Evolutionary conservation across 2,888 invertebrate genomes (phyloP), one percentile per base, ranked within the genome.

Genomic region (Drosophila monieri): DNA sequence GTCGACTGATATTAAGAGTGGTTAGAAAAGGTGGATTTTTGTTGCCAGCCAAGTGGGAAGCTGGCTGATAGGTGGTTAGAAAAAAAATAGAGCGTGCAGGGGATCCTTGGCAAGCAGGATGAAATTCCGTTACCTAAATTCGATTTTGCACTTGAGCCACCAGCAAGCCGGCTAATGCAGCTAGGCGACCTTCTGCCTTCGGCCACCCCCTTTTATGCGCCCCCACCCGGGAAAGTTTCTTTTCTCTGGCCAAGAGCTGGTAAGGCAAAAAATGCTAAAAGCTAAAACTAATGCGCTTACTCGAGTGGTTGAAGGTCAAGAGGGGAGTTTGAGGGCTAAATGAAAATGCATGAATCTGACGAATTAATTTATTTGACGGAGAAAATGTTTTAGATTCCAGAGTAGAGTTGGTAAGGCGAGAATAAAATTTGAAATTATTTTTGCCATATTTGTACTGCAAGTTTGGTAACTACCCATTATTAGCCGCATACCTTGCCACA

Each of bases 91-190:
- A 6, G 15, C 14, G 5, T n/a, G 57, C 55, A 39, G 44, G 30
- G 54, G 44, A 55, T 43, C 71, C 70, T 85, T 84, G 81, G 83
- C 79, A 85, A 66, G 65, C 64, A 73, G 73, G 85, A 76, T 73
- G 76, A 87, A 84, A 84, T 85, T 88, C 83, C 88, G 79, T 84
- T 84, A 85, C 85, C 76, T 67, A 85, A 84, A 84, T 87, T 84
- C 84, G 84, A 84, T 84, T 84, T 84, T 84, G 88, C 84, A 84
- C 84, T 84, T 81, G 85, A 87, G 88, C 84, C 83, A 71, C 85
- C 76, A 77, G 85, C 85, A 32, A 27, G 9, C 66, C 23, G 73
- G 84, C 85, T 87, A 84, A 87, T 84, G 88, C 83, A 75, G 80
- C 65, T n/a, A 66, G 73, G 64, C 86, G 73, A 74, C 77, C 77